These are phyloP conservation scores for Anastatus disparis DNA, from an alignment of 1,140 invertebrate genomes.

Conservation along the genomic window DNA sequence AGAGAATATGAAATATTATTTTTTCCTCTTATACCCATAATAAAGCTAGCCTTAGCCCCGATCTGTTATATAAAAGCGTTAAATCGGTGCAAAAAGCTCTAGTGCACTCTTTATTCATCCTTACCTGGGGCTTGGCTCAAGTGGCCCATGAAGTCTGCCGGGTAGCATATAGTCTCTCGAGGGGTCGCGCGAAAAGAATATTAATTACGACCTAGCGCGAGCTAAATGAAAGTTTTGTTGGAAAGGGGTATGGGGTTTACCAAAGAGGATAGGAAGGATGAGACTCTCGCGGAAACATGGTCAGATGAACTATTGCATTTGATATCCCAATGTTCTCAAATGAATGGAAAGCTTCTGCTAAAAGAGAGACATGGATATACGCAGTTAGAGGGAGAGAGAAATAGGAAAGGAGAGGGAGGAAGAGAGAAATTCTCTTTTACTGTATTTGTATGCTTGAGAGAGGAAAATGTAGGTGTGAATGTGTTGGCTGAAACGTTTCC, in stretches of 20 bases:
- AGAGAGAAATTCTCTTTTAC: constrained; percentile 39
- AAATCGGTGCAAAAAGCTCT: constrained; percentile 18
- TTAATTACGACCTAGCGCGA: constrained; percentile 23
- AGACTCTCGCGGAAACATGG: neutral
- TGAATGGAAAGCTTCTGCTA: constrained; percentile 54
- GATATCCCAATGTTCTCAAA: constrained; percentile 49
- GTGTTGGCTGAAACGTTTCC: constrained; percentile 57
- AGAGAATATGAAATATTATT: neutral
- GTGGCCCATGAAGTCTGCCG: constrained; percentile 2
- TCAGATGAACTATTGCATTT: constrained; percentile 53
- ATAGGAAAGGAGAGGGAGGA: too few species aligned
- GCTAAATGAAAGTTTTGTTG: constrained; percentile 20
- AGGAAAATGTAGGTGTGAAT: constrained; percentile 44
- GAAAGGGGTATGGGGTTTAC: neutral
- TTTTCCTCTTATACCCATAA: neutral
- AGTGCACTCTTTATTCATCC: constrained; percentile 18
- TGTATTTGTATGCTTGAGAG: constrained; percentile 47
- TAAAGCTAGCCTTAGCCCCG: too few species aligned
- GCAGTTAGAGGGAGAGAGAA: too few species aligned
- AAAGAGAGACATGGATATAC: too few species aligned
- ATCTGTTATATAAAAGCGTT: neutral
- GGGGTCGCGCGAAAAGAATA: constrained; percentile 23
- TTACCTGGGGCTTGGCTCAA: neutral
- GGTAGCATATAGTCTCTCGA: neutral
- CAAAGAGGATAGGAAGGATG: neutral